Conservation (phyloP, 2,888 invertebrate genomes). For the Polymixis lichenea region DNA sequence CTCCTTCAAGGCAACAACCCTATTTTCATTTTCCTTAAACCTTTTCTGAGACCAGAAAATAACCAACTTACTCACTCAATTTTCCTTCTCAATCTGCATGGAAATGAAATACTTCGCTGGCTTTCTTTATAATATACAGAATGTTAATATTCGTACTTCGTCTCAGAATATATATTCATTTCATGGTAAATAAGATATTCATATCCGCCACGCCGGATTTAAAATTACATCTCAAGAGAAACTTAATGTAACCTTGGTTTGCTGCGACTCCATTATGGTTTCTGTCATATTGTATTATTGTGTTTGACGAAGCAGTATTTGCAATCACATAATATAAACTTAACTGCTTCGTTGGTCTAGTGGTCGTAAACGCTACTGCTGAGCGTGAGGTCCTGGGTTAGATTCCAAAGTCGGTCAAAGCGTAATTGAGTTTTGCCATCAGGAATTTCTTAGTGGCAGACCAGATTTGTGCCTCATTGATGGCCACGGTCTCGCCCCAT, state of each 20-base stretch:
- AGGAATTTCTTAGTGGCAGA: too few relatives aligned
- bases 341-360: not conserved
- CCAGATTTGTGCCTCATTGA: too few relatives aligned
- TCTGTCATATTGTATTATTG: slow-evolving; percentile 11
- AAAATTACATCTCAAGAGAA: slow-evolving; percentile 39
- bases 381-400: too few relatives aligned
- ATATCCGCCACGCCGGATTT: slow-evolving; percentile 39
- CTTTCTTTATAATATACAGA: slow-evolving; percentile 41
- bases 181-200: slow-evolving; percentile 46
- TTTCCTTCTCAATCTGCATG: slow-evolving; percentile 48
- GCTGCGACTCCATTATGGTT: slow-evolving; percentile 10
- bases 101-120: slow-evolving; percentile 43
- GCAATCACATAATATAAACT: not conserved
- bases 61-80: slow-evolving; percentile 38
- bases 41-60: slow-evolving; percentile 29
- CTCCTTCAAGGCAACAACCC: not conserved
- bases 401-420: not conserved
- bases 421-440: too few relatives aligned
- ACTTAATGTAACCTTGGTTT: slow-evolving; percentile 32
- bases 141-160: slow-evolving; percentile 44
- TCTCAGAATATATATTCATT: slow-evolving; percentile 47
- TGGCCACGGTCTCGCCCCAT: too few relatives aligned
- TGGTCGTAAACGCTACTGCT: not conserved
- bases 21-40: slow-evolving; percentile 13
- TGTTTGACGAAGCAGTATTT: slow-evolving; percentile 15